A percentile compares a stretch with the other conserved stretches of the same genome.
These are phyloP conservation scores for Lethrus apterus DNA, from an alignment of 1,140 invertebrate species.

Conservation along the genomic window DNA sequence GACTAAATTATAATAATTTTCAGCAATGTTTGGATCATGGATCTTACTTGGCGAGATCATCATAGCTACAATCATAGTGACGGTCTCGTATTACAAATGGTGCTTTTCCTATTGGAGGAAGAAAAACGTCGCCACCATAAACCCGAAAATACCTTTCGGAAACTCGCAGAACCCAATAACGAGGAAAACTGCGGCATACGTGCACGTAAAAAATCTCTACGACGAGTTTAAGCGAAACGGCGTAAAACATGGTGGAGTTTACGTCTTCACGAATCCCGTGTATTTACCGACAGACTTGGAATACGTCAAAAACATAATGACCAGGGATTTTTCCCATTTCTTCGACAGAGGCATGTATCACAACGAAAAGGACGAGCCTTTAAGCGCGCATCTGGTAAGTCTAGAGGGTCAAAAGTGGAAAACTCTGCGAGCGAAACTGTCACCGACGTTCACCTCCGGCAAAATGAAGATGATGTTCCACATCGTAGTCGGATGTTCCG, in stretches of 20 bases:
- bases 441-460: slow-evolving; percentile 45
- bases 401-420: slow-evolving; percentile 44
- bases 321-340: slow-evolving; percentile 45
- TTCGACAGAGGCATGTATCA: slow-evolving; percentile 39
- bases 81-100: slow-evolving; percentile 7
- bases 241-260: slow-evolving; percentile 32
- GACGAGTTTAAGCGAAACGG: slow-evolving; percentile 29
- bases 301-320: slow-evolving; percentile 41
- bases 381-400: slow-evolving; percentile 44
- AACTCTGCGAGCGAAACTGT: slow-evolving; percentile 41
- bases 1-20: no score
- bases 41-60: no score
- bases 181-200: neutral
- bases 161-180: slow-evolving; percentile 1
- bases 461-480: slow-evolving; percentile 44
- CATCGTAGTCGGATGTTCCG: slow-evolving; percentile 13
- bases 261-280: slow-evolving; percentile 37
- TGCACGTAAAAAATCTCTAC: slow-evolving; percentile 26
- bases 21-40: no score
- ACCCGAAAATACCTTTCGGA: neutral
- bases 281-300: slow-evolving; percentile 43
- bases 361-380: slow-evolving; percentile 40
- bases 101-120: slow-evolving; percentile 1
- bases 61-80: no score
- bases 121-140: neutral